Conservation (phyloP, 2,113 vertebrate species). For the Callocephalon fimbriatum region DNA sequence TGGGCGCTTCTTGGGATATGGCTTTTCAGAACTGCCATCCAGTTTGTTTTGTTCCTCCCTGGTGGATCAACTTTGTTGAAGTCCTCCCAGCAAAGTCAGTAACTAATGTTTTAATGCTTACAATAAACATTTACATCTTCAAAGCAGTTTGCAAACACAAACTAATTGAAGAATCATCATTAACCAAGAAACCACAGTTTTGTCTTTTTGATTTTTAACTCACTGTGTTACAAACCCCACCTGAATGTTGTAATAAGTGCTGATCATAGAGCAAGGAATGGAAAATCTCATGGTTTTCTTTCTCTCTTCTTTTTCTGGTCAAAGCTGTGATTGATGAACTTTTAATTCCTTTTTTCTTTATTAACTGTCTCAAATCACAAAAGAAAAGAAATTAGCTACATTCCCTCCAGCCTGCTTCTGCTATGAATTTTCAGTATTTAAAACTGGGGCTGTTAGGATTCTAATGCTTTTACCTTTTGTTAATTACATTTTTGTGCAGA, state of each 20-base stretch:
- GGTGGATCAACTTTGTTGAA: neutral
- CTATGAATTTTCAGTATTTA: neutral
- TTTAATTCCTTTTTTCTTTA: conserved; percentile 16
- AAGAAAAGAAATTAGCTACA: neutral
- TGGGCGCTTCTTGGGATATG: neutral
- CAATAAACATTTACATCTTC: neutral
- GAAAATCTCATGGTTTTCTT: neutral
- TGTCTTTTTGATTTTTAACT: neutral
- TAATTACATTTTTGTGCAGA: neutral
- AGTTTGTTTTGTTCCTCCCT: neutral
- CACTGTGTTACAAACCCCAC: neutral
- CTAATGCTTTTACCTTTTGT: neutral
- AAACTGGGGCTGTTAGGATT: neutral
- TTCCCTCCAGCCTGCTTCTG: neutral
- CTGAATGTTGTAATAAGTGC: neutral
- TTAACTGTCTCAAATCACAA: neutral
- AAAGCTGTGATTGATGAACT: conserved; percentile 14
- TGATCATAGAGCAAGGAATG: neutral
- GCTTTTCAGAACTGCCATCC: neutral
- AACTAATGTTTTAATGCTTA: conserved; percentile 10
- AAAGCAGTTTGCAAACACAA: neutral
- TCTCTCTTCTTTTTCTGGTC: neutral
- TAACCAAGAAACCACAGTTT: neutral
- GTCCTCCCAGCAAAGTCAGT: neutral
- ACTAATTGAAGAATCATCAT: neutral